phyloP scores from a whole-genome alignment of 2,113 vertebrate species.

The Mobula hypostoma region DNA sequence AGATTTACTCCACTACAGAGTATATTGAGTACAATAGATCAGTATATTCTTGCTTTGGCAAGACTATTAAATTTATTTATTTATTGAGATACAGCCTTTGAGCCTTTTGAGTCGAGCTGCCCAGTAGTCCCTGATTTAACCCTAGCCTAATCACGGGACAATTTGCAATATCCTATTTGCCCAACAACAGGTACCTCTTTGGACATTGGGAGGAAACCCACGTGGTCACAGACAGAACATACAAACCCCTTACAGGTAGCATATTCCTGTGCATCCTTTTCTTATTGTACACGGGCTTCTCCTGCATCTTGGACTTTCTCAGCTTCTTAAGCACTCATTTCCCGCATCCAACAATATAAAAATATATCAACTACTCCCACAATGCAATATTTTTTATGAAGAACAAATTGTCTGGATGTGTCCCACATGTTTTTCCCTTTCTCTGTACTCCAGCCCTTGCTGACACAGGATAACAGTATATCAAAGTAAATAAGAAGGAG shows the following conservation, averaged over 20 bases:
- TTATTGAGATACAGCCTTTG: too few species aligned
- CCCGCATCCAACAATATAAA: not conserved
- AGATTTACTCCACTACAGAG: not conserved
- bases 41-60: too few species aligned
- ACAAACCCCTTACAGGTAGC: too few species aligned
- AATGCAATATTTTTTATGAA: not conserved
- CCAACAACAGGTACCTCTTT: too few species aligned
- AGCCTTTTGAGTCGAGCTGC: too few species aligned
- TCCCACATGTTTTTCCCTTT: slow-evolving; percentile 7
- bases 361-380: not conserved
- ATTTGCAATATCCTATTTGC: too few species aligned
- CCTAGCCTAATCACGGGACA: too few species aligned
- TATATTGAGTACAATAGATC: not conserved
- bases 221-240: too few species aligned
- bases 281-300: not conserved
- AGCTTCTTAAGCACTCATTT: not conserved
- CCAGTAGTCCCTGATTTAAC: too few species aligned
- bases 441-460: not conserved
- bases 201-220: too few species aligned
- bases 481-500: slow-evolving; percentile 13
- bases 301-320: not conserved
- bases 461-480: not conserved
- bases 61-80: not conserved
- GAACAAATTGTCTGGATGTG: not conserved
- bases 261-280: not conserved